Evolutionary conservation across 2,797 vertebrate species (phyloP).

Genomic region (Cyprinodon diabolis): DNA sequence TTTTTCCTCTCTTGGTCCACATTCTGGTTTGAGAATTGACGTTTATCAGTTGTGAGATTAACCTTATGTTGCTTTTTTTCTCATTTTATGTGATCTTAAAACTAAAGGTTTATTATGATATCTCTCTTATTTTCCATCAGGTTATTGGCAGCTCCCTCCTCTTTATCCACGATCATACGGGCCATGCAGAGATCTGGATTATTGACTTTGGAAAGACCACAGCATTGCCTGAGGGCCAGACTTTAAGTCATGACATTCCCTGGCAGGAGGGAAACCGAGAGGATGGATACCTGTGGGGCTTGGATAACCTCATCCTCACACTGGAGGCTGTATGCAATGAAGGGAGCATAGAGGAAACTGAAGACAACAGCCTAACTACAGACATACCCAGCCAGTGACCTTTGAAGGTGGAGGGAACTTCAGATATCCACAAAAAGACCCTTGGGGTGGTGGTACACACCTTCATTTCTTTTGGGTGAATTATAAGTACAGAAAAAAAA

Average conservation of each 20-base stretch:
- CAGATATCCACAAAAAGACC: not conserved
- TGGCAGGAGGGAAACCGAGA: slow-evolving; percentile 98
- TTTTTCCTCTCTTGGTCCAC: no score
- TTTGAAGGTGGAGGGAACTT: slow-evolving; percentile 33
- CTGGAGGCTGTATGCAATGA: slow-evolving; percentile 62
- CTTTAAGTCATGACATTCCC: slow-evolving; percentile 86
- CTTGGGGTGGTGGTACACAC: not conserved
- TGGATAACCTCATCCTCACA: slow-evolving; percentile 90
- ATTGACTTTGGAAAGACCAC: slow-evolving; percentile 99
- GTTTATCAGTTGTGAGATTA: no score
- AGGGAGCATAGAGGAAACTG: slow-evolving; percentile 15
- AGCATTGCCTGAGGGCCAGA: slow-evolving; percentile 87
- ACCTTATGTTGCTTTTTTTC: no score
- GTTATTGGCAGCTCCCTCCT: slow-evolving; percentile 98
- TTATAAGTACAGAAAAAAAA: slow-evolving; percentile 17
- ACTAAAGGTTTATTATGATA: slow-evolving; percentile 2
- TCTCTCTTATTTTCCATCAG: slow-evolving; percentile 67
- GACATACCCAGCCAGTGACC: slow-evolving; percentile 40
- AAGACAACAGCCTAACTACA: slow-evolving; percentile 35
- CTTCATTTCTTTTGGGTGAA: slow-evolving; percentile 20
- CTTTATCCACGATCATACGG: slow-evolving; percentile 94
- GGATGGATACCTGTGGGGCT: slow-evolving; percentile 94
- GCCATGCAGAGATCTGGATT: slow-evolving; percentile 92
- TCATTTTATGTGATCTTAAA: not conserved
- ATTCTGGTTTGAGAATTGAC: no score